Evolutionary conservation across 2,797 vertebrate species (phyloP), one percentile per base, ranked within the genome.

Genomic region (Cyprinella venusta): DNA sequence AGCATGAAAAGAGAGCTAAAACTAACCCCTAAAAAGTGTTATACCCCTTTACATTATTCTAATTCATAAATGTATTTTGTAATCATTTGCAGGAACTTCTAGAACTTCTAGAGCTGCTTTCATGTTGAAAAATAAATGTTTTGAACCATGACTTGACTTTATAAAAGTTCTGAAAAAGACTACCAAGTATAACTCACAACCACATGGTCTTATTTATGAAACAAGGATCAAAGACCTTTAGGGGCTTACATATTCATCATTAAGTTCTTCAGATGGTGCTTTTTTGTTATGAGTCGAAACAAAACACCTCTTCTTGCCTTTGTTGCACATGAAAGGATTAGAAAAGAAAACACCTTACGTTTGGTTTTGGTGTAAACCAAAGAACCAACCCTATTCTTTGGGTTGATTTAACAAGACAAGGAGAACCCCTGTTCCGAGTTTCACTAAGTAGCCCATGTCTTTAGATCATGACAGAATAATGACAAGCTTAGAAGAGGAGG

Each of bases 221-320:
- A 82, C 88, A 76, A 45, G 24, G 89, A 92, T 93, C 91, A 93
- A 93, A 94, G 92, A 86, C 86, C 86, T 85, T 33, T 72, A 13
- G 85, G 18, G 85, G 36, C 48, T 50, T 19, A 36, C 36, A 54
- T 86, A 69, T 15, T 91, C 86, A 77, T 77, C 38, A 87, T 82
- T 38, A 85, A 38, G 65, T 80, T 86, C 50, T 59, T 70, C 88
- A 88, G 85, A 84, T 68, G 82, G 81, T 50, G 85, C 81, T 85
- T 89, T 45, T 48, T 83, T 89, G 86, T 86, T 89, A 70, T 87
- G 76, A 90, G 88, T 88, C 80, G 86, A 90, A 89, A 91, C 87
- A 91, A 85, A 65, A 79, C 45, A 81, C 84, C 36, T 81, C 45
- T 67, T 21, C 45, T 67, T 21, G 42, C 63, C 84, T 82, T 52